phyloP scores from a whole-genome alignment of 1,140 invertebrate genomes.

The Anadara kagoshimensis region DNA sequence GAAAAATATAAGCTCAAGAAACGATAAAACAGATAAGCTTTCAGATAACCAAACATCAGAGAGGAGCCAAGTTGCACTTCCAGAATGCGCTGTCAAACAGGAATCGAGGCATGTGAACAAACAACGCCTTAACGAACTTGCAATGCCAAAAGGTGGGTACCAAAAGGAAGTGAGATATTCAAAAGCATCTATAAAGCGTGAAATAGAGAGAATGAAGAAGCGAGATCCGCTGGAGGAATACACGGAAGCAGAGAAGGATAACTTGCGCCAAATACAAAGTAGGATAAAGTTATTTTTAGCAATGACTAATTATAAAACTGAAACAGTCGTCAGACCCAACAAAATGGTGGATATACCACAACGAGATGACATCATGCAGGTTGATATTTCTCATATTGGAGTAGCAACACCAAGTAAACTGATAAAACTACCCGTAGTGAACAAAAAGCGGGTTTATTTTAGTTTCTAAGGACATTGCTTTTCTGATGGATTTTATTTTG shows the following conservation, averaged over 20 bases:
- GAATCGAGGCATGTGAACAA: too few relatives aligned
- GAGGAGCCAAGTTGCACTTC: too few relatives aligned
- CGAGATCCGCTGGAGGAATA: not conserved
- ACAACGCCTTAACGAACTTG: not conserved
- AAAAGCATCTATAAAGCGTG: constrained; percentile 2
- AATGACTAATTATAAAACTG: not conserved
- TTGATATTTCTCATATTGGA: too few relatives aligned
- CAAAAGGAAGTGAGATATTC: constrained; percentile 11
- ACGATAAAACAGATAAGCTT: too few relatives aligned
- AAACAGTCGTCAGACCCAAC: constrained; percentile 2
- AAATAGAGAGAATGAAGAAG: constrained; percentile 2
- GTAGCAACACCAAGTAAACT: too few relatives aligned
- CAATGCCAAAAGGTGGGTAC: constrained; percentile 12
- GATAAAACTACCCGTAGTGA: too few relatives aligned
- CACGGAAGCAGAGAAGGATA: constrained; percentile 8
- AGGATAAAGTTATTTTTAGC: constrained; percentile 4
- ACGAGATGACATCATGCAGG: constrained; percentile 2
- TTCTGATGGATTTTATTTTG: too few relatives aligned
- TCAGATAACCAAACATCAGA: too few relatives aligned
- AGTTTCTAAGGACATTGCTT: too few relatives aligned
- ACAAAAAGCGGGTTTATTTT: too few relatives aligned
- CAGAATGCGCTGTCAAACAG: too few relatives aligned
- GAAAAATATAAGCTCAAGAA: too few relatives aligned
- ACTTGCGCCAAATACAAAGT: constrained; percentile 2
- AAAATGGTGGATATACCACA: constrained; percentile 16